A percentile compares a stretch with the other conserved stretches of the same genome.
phyloP scores from a whole-genome alignment of 2,888 invertebrate genomes.

The Glyphotaelius pellucidus region DNA sequence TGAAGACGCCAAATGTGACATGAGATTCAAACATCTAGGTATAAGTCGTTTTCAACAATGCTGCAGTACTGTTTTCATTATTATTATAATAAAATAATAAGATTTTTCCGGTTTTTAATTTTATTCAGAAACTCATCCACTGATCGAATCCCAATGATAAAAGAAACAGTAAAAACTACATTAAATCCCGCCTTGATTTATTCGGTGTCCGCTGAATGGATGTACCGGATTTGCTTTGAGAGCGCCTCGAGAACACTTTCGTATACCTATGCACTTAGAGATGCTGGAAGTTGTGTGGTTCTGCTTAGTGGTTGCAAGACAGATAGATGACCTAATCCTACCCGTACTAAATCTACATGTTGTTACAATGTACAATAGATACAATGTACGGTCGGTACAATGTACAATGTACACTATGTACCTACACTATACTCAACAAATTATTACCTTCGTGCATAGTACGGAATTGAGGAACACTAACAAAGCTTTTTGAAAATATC shows the following conservation, averaged over 20 bases:
- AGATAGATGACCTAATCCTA: slow-evolving; percentile 2
- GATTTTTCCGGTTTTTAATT: too few relatives aligned
- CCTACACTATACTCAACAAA: background rate
- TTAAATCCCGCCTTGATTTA: background rate
- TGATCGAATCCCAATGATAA: background rate
- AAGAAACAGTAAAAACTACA: background rate
- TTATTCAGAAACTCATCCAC: background rate
- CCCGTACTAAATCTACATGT: background rate
- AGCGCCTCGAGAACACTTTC: background rate
- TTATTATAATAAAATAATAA: background rate
- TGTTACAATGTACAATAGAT: background rate
- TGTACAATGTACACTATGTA: background rate
- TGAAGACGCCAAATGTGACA: too few relatives aligned
- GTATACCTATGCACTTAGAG: background rate
- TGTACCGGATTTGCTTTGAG: background rate
- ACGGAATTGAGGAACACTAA: background rate
- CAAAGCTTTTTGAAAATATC: background rate
- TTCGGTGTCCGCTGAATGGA: background rate
- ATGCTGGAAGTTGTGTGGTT: background rate
- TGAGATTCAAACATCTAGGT: too few relatives aligned
- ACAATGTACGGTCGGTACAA: background rate
- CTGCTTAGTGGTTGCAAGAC: background rate
- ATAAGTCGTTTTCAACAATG: background rate
- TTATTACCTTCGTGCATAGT: background rate
- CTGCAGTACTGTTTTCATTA: background rate